phyloP scores from a whole-genome alignment of 2,888 invertebrate species.

The Stenotaenia linearis region DNA sequence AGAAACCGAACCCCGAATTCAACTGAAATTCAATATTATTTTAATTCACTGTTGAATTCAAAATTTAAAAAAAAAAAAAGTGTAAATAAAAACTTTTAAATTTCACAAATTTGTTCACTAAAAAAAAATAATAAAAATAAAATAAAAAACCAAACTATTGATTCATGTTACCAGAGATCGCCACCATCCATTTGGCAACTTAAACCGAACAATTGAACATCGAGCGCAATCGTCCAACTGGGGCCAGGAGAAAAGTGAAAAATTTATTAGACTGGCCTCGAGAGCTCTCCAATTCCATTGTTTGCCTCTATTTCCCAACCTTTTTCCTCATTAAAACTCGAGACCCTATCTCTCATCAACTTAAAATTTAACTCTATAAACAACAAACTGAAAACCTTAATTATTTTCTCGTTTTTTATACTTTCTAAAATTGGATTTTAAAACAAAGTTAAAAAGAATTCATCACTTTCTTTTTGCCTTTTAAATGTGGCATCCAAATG shows the following conservation, averaged over 20 bases:
- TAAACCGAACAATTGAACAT: conserved; percentile 24
- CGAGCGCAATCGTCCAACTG: conserved; percentile 16
- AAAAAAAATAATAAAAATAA: not conserved
- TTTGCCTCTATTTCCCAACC: conserved; percentile 20
- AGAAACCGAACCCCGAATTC: not conserved
- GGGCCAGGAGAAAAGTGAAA: conserved; percentile 13
- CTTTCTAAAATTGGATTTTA: not conserved
- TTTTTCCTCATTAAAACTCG: not conserved
- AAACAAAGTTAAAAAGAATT: not conserved
- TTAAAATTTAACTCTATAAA: not conserved
- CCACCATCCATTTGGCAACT: conserved; percentile 14
- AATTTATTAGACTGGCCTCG: conserved; percentile 12
- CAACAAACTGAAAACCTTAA: not conserved
- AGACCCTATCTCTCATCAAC: not conserved
- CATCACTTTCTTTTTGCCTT: not conserved
- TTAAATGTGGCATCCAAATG: not conserved
- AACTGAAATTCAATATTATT: not conserved
- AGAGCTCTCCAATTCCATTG: conserved; percentile 15
- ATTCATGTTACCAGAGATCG: conserved; percentile 19
- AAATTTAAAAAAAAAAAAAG: too few species aligned
- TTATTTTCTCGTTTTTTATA: not conserved
- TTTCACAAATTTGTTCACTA: not conserved
- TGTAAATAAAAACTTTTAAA: not conserved
- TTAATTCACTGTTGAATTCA: not conserved
- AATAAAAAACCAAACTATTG: not conserved